phyloP scores from a whole-genome alignment of 2,888 invertebrate genomes.

The Dryadula phaetusa region DNA sequence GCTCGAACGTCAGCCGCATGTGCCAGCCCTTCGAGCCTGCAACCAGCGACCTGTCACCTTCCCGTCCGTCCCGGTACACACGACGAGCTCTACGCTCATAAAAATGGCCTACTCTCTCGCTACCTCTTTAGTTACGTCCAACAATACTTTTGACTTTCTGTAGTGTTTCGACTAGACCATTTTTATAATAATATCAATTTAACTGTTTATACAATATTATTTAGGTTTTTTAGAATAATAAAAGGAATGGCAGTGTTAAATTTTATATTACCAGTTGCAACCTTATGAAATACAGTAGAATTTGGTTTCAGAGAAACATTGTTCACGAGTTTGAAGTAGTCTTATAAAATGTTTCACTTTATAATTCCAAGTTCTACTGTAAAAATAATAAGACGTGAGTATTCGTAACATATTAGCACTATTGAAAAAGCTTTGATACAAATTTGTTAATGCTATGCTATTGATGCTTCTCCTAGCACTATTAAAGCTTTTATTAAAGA shows the following conservation, averaged over 20 bases:
- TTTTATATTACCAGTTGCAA: constrained; percentile 19
- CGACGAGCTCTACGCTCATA: constrained; percentile 17
- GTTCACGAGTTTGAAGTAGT: background rate
- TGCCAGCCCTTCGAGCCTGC: constrained; percentile 98
- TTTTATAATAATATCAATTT: constrained; percentile 29
- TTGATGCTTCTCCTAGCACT: constrained; percentile 75
- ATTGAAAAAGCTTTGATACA: constrained; percentile 62
- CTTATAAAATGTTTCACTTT: constrained; percentile 11
- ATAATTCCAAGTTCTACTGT: constrained; percentile 52
- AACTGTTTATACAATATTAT: constrained; percentile 23
- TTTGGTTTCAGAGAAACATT: constrained; percentile 23
- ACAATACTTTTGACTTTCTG: background rate
- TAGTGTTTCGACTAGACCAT: constrained; percentile 30
- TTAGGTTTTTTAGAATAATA: constrained; percentile 21
- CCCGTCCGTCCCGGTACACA: constrained; percentile 41
- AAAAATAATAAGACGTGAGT: constrained; percentile 50
- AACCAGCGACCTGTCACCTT: constrained; percentile 84
- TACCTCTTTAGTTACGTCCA: background rate
- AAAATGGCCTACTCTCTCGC: constrained; percentile 39
- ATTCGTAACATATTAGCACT: constrained; percentile 67
- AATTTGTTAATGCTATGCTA: constrained; percentile 73
- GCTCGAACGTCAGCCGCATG: constrained; percentile 97
- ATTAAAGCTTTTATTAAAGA: constrained; percentile 77
- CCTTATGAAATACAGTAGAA: constrained; percentile 32
- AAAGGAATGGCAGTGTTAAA: constrained; percentile 22